Evolutionary conservation across 1,140 invertebrate species (phyloP), one percentile per base, ranked within the genome.

Genomic region (Panagrolaimus sp.): DNA sequence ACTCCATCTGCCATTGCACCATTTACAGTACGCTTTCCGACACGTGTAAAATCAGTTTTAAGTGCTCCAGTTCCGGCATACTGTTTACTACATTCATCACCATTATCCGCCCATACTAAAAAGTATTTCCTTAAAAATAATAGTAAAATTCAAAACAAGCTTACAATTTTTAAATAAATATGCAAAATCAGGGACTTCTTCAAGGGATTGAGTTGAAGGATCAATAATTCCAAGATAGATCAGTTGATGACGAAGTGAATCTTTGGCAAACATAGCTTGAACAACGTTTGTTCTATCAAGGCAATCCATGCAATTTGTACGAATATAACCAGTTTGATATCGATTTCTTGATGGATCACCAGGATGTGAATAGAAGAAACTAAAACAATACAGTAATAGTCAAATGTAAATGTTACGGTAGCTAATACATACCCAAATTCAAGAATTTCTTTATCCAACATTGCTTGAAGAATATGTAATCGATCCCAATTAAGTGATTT

Each of bases 281-380:
- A 98, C 94, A 44, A 99, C 96, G 86, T 99, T 99, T 28, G 96
- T 99, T 66, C 96, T 86, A 85, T 99, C 96, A 32, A 99, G 86
- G 85, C 96, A 98, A 85, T 99, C 96, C 70, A 99, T 92, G 84
- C 96, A 99, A 84, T 99, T 99, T 4, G 95, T 97, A 63, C 96
- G 88, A 84, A 99, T 97, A 62, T 96, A 90, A 1, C 90, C 90
- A 8, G 89, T 89, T 75, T 89, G 86, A 43, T 68, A 68, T 14
- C 67, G 67, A 24, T 45, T 63, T 24, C 73, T 47, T 9, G 64
- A 68, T 21, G 73, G 66, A 48, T 72, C 48, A 47, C 69, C 63
- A 10, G 71, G 58, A 12, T 62, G 63, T n/a, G 78, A 71, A 14
- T 62, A 64, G 84, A 95, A 96, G 81, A 90, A 93, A 0, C 91